These are phyloP conservation scores for Marmota flaviventris DNA, from an alignment of 2,113 vertebrate species.

Conservation along the genomic window DNA sequence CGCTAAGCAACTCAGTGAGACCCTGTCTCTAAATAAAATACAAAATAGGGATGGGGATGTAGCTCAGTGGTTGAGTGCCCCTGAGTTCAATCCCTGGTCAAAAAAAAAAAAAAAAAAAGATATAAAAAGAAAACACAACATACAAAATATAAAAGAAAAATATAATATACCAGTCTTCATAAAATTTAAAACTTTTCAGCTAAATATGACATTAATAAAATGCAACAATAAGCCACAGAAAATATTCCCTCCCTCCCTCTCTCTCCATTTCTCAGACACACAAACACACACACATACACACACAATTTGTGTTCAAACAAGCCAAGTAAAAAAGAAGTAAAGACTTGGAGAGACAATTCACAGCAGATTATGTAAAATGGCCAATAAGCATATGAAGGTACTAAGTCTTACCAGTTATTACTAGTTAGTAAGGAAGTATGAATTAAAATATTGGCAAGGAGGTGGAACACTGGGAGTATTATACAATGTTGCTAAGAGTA, in stretches of 20 bases:
- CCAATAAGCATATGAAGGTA: not conserved
- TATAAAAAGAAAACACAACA: not conserved
- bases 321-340: not conserved
- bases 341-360: not conserved
- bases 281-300: not conserved
- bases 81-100: too few species aligned
- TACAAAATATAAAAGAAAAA: not conserved
- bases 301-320: not conserved
- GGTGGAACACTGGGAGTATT: not conserved
- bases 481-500: not conserved
- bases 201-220: not conserved
- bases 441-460: not conserved
- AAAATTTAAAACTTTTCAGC: constrained; percentile 15
- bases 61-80: too few species aligned
- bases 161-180: not conserved
- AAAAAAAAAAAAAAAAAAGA: too few species aligned
- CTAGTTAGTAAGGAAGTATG: not conserved
- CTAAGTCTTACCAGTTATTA: not conserved
- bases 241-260: not conserved
- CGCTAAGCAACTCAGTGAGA: too few species aligned
- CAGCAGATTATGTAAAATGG: not conserved
- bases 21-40: too few species aligned
- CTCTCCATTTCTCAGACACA: not conserved
- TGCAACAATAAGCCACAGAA: not conserved
- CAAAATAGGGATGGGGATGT: too few species aligned